Conservation (phyloP, 2,113 vertebrate species). For the Pseudorectes ferrugineus region DNA sequence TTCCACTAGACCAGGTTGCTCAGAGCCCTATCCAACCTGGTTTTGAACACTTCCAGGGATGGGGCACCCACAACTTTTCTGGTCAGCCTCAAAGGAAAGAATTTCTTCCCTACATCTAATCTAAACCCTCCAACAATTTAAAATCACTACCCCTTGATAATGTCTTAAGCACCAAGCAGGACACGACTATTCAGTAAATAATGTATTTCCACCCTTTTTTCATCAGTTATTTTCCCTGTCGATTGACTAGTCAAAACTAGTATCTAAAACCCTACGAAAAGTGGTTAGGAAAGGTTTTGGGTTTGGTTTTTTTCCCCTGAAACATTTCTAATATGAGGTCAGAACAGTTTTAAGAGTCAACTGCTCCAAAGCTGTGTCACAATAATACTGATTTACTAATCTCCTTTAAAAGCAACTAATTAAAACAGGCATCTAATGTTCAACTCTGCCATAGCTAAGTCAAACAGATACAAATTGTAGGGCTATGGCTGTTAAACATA, state of each 20-base stretch:
- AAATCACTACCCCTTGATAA: background rate
- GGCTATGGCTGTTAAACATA: background rate
- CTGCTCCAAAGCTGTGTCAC: background rate
- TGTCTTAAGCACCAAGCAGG: background rate
- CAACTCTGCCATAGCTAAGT: background rate
- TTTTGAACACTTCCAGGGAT: background rate
- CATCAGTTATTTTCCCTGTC: background rate
- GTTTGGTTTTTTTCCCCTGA: accelerated
- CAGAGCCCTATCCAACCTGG: background rate
- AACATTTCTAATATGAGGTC: background rate
- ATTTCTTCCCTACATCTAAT: background rate
- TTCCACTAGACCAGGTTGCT: background rate
- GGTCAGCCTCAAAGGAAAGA: background rate
- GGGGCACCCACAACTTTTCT: background rate
- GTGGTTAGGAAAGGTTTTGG: background rate
- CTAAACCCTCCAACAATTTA: background rate
- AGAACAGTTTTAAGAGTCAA: background rate
- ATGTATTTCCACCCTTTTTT: background rate
- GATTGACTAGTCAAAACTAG: background rate
- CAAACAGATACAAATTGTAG: background rate
- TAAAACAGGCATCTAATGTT: background rate
- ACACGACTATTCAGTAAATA: background rate
- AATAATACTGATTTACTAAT: background rate
- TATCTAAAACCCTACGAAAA: background rate
- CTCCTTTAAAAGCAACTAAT: background rate